phyloP scores from a whole-genome alignment of 2,797 vertebrate genomes.

The Arvicola amphibius region DNA sequence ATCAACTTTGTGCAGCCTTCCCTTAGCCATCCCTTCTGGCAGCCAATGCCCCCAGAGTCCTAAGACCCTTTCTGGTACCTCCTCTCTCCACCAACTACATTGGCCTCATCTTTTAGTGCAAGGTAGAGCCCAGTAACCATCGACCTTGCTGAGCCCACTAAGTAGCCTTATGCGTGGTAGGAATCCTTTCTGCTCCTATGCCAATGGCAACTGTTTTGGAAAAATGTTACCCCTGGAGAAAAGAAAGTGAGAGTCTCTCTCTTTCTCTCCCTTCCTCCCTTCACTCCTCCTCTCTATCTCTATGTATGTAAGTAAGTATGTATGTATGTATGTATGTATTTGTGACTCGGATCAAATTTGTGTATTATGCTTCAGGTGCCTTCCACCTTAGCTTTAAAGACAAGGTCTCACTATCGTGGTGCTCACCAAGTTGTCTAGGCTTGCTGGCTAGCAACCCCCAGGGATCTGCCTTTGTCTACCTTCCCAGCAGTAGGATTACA shows the following conservation, averaged over 20 bases:
- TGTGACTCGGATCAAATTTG: background rate
- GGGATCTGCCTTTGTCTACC: background rate
- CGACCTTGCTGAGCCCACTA: background rate
- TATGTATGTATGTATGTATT: background rate
- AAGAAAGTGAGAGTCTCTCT: background rate
- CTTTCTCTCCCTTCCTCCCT: background rate
- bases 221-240: background rate
- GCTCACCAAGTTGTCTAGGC: background rate
- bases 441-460: background rate
- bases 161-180: fast-evolving
- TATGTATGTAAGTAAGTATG: no score
- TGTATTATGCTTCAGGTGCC: background rate
- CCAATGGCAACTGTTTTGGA: background rate
- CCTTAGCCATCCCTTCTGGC: background rate
- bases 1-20: background rate
- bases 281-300: no score
- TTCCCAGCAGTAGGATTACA: background rate
- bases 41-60: background rate
- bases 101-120: background rate
- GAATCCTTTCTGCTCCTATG: background rate
- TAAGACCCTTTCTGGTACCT: background rate
- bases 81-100: background rate
- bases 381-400: background rate
- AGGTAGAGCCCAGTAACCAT: background rate
- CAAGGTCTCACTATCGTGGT: background rate